Evolutionary conservation across 2,888 invertebrate genomes (phyloP).

Genomic region (Cryptocheilus praepositus): DNA sequence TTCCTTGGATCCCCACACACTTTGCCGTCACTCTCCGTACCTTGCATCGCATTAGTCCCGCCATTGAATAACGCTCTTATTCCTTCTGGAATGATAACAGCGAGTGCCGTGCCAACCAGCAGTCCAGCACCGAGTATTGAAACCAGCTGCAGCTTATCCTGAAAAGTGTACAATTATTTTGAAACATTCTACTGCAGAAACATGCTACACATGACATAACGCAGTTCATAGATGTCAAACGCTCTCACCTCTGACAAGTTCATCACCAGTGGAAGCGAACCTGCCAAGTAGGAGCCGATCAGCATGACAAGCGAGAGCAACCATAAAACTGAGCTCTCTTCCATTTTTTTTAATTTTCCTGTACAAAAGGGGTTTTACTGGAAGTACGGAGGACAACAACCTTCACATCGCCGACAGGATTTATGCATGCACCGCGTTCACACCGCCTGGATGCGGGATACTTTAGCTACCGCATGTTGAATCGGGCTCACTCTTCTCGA

Average conservation of each 20-base stretch:
- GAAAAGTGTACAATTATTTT: slow-evolving; percentile 64
- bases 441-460: slow-evolving; percentile 12
- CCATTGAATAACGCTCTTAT: slow-evolving; percentile 85
- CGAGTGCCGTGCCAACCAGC: slow-evolving; percentile 96
- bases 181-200: slow-evolving; percentile 37
- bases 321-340: slow-evolving; percentile 88
- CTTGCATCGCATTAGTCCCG: slow-evolving; percentile 43
- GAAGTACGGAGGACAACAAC: slow-evolving; percentile 12
- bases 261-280: slow-evolving; percentile 95
- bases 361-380: slow-evolving; percentile 15
- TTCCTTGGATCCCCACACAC: not conserved
- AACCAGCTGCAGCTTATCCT: slow-evolving; percentile 95
- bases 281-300: slow-evolving; percentile 95
- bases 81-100: slow-evolving; percentile 99
- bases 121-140: slow-evolving; percentile 98
- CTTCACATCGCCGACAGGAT: slow-evolving; percentile 31
- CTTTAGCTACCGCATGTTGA: slow-evolving; percentile 26
- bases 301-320: slow-evolving; percentile 94
- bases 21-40: slow-evolving; percentile 37
- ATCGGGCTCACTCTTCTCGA: slow-evolving; percentile 19
- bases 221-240: slow-evolving; percentile 4
- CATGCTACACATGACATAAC: slow-evolving; percentile 31
- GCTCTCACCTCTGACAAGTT: slow-evolving; percentile 92
- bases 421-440: not conserved
- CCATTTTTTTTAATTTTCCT: slow-evolving; percentile 78